Evolutionary conservation across 1,140 invertebrate species (phyloP).

Genomic region (Centruroides sculpturatus): DNA sequence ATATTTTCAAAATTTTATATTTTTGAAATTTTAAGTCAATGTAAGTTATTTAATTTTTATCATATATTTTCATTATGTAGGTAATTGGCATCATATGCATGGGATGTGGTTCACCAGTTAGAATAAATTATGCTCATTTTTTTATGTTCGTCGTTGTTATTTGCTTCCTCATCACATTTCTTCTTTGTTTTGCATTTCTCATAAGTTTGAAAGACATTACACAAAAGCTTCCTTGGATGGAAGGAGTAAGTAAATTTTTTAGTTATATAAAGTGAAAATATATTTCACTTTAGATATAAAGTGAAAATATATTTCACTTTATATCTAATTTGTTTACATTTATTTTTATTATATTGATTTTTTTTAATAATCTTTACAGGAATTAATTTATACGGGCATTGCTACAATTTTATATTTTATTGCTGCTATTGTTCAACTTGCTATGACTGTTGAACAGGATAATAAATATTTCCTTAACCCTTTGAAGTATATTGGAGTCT

Average conservation of each 20-base stretch:
- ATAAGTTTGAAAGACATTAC: constrained; percentile 54
- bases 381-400: constrained; percentile 55
- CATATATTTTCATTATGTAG: constrained; percentile 31
- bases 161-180: constrained; percentile 61
- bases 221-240: constrained; percentile 58
- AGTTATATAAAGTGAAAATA: too few relatives aligned
- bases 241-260: constrained; percentile 38
- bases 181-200: constrained; percentile 64
- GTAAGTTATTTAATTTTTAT: too few relatives aligned
- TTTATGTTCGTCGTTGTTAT: constrained; percentile 67
- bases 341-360: too few relatives aligned
- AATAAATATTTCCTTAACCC: constrained; percentile 7
- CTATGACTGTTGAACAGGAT: constrained; percentile 35
- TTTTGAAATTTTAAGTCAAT: too few relatives aligned
- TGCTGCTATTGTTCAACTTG: constrained; percentile 60
- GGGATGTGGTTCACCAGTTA: constrained; percentile 50
- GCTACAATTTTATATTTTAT: constrained; percentile 55
- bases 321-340: too few relatives aligned
- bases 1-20: too few relatives aligned
- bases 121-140: constrained; percentile 46
- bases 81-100: constrained; percentile 67
- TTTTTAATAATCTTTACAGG: constrained; percentile 39
- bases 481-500: constrained; percentile 26
- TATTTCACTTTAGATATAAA: too few relatives aligned
- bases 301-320: too few relatives aligned